Base-by-base conservation (phyloP, 2,113 vertebrate species). In the Malurus melanocephalus region DNA sequence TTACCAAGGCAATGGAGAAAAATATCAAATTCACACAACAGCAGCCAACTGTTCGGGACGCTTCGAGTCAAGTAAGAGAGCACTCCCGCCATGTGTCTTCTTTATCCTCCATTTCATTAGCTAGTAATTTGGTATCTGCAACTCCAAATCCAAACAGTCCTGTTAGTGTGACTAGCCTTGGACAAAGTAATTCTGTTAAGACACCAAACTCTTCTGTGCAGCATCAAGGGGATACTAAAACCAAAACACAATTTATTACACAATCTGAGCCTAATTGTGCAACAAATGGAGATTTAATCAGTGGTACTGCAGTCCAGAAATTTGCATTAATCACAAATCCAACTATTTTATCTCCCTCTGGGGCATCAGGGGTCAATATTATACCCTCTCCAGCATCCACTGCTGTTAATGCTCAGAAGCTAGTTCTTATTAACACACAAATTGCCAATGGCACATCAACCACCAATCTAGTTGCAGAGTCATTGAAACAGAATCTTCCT, bases 351-450 rank as follows among this genome's bases (percentile, higher is more conserved):
- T 85, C 98, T 21, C 46, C 97, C 28, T 95, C 97, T 91, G 87
- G 89, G 67, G 56, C 94, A 40, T 71, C 97, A 80, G 96, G 97
- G 74, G 85, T 97, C 59, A 96, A 89, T 84, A 60, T 98, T 85
- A 90, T 97, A 77, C 87, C 97, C 38, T 87, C 96, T 79, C 89
- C 61, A 21, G 85, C 93, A 92, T 94, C 97, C 26, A 61, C 95
- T 87, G 90, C 94, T 43, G 65, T 96, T 75, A 92, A 96, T 42
- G 53, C 96, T 69, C 98, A 98, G 89, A 98, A 98, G 89, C 81
- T 99, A 43, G 95, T 98, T 97, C 98, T 99, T 80, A 95, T 99
- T 94, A 98, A 97, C 92, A 97, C 98, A 59, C 95, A 97, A 85
- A 46, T 98, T 94, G 87, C 96, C 51, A 92, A n/a, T 94, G 93